A percentile compares a stretch with the other conserved stretches of the same genome.
Evolutionary conservation across 2,113 vertebrate species (phyloP).

Genomic region (Synodontis membranacea): DNA sequence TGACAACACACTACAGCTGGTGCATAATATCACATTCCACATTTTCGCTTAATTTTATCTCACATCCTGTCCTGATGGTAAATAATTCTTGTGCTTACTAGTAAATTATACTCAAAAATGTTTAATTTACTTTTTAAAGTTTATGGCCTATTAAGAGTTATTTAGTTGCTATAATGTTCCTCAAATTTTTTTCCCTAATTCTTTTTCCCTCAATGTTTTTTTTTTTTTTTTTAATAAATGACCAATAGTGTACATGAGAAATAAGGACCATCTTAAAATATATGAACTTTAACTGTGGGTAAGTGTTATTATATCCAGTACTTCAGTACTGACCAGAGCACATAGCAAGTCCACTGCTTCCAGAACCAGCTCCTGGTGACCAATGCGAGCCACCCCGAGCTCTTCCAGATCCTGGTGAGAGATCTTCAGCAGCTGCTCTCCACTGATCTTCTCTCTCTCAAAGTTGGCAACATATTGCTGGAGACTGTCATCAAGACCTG

Average conservation of each 20-base stretch:
- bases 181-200: too few relatives aligned
- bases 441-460: slow-evolving; percentile 94
- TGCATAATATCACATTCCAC: not conserved
- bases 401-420: slow-evolving; percentile 97
- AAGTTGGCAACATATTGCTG: slow-evolving; percentile 92
- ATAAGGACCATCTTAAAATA: not conserved
- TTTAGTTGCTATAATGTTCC: not conserved
- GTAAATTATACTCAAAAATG: not conserved
- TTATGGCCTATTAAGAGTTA: not conserved
- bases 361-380: slow-evolving; percentile 94
- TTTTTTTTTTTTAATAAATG: too few relatives aligned
- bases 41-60: not conserved
- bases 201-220: too few relatives aligned
- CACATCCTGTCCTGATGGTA: not conserved
- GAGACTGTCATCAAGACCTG: slow-evolving; percentile 92
- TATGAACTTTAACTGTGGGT: too few relatives aligned
- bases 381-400: slow-evolving; percentile 88
- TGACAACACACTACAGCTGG: not conserved
- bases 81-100: not conserved
- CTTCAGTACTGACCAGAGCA: slow-evolving; percentile 85
- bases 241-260: not conserved
- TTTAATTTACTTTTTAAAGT: not conserved
- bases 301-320: not conserved
- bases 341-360: slow-evolving; percentile 97
- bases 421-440: slow-evolving; percentile 92